Conservation (phyloP, 2,797 vertebrate genomes). For the Gobio occitaniae region DNA sequence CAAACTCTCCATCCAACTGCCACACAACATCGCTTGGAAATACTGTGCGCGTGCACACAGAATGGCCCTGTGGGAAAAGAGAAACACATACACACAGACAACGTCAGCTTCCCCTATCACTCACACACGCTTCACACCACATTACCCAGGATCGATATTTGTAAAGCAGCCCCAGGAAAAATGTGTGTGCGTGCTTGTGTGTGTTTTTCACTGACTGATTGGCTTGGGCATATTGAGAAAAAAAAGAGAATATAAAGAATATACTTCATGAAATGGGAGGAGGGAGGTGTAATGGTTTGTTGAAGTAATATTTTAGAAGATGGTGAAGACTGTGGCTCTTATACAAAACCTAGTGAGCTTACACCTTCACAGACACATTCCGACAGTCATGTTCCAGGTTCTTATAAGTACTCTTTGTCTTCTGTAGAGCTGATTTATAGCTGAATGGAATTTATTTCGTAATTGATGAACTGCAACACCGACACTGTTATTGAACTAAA, state of each 20-base stretch:
- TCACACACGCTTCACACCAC: conserved; percentile 63
- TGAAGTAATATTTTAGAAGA: not conserved
- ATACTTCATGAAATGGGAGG: not conserved
- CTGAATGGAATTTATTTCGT: not conserved
- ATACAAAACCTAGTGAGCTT: not conserved
- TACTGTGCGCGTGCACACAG: conserved; percentile 94
- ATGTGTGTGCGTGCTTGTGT: not conserved
- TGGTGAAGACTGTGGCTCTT: not conserved
- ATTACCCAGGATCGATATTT: conserved; percentile 16
- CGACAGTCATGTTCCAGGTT: not conserved
- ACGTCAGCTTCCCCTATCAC: conserved; percentile 34
- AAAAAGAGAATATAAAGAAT: not conserved
- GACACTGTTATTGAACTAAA: not conserved
- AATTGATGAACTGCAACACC: not conserved
- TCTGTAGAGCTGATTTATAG: not conserved
- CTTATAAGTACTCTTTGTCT: not conserved
- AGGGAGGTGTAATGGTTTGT: not conserved
- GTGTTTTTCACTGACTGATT: conserved; percentile 3
- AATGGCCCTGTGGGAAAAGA: conserved; percentile 83
- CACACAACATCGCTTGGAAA: conserved; percentile 94
- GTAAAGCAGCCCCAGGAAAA: conserved; percentile 29
- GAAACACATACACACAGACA: conserved; percentile 52
- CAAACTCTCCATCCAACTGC: conserved; percentile 95
- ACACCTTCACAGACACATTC: not conserved
- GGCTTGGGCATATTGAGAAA: not conserved